These are phyloP conservation scores for Xiphorhynchus elegans DNA, from an alignment of 2,113 vertebrate genomes.

Conservation along the genomic window DNA sequence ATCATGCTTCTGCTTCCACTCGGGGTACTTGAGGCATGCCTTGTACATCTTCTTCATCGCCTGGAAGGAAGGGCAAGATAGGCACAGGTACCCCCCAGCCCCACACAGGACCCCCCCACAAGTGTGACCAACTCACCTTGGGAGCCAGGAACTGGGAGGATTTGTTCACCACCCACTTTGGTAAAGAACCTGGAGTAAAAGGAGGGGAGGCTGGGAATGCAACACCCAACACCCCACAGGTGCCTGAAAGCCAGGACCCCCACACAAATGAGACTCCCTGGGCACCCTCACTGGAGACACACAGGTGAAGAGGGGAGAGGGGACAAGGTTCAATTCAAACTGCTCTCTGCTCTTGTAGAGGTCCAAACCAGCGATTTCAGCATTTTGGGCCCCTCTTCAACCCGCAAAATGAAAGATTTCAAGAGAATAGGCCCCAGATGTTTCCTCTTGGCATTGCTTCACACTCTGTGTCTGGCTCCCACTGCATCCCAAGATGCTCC, in stretches of 20 bases:
- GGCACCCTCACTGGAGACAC: not conserved
- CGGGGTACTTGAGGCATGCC: conserved; percentile 88
- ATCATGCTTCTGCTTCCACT: conserved; percentile 90
- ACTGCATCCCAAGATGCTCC: not conserved
- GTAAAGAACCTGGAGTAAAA: conserved; percentile 85
- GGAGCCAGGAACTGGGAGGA: conserved; percentile 92
- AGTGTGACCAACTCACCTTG: conserved; percentile 76
- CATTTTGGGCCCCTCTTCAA: not conserved
- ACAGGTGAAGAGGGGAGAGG: conserved; percentile 27
- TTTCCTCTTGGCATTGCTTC: not conserved
- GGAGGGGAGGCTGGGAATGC: not conserved
- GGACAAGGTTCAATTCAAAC: not conserved
- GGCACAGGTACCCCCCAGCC: not conserved
- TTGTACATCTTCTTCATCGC: conserved; percentile 94
- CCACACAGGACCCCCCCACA: not conserved
- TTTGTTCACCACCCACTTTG: conserved; percentile 97
- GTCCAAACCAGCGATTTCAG: not conserved
- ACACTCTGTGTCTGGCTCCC: fast-evolving
- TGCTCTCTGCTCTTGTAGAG: not conserved
- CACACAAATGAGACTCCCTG: not conserved
- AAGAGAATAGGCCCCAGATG: not conserved
- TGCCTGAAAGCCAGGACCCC: not conserved
- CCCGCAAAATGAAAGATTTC: not conserved
- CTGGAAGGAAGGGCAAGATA: conserved; percentile 53
- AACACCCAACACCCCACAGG: not conserved